Conservation (phyloP, 2,113 vertebrate species). For the Chiloscyllium plagiosum region DNA sequence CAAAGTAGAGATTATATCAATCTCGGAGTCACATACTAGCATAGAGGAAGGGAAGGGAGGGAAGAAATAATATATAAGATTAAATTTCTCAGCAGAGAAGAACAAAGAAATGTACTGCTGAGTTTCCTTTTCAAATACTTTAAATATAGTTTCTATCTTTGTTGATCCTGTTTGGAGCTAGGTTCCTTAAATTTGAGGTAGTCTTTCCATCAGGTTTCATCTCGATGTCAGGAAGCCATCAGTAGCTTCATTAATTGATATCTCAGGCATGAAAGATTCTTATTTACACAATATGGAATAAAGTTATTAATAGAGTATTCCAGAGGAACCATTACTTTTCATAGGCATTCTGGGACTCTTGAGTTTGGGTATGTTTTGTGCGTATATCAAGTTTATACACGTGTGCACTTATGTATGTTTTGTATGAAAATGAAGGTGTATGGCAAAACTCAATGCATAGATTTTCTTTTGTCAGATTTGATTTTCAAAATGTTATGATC, state of each 20-base stretch:
- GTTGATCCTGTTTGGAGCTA: neutral
- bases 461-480: neutral
- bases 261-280: neutral
- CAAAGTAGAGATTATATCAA: neutral
- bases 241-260: neutral
- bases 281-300: neutral
- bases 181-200: neutral
- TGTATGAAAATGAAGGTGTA: neutral
- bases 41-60: neutral
- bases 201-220: neutral
- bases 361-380: neutral
- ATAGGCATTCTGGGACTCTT: neutral
- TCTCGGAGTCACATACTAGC: neutral
- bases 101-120: neutral
- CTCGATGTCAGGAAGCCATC: neutral
- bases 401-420: neutral
- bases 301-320: neutral
- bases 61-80: neutral
- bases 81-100: neutral
- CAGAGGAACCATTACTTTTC: neutral
- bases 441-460: neutral
- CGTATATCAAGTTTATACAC: neutral
- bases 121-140: neutral
- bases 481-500: neutral
- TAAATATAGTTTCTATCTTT: neutral